Base-by-base conservation (phyloP, 1,140 invertebrate genomes). In the Brachionus plicatilis region DNA sequence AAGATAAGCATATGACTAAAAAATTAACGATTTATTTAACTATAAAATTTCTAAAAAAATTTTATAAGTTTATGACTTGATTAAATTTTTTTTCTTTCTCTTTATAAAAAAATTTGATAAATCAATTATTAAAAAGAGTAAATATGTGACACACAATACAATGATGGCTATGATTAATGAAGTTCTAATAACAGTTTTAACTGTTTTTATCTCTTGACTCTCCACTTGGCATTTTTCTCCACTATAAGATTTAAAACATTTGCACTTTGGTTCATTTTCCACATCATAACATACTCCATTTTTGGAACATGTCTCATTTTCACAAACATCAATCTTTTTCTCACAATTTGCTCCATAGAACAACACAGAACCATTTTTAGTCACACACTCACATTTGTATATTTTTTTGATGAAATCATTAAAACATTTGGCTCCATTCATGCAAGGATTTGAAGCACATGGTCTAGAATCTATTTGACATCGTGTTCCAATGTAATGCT, bases 211-310 rank as follows among this genome's bases (percentile, higher is more conserved):
- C 41, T 80, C 50, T 41, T 50, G 29, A 17, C 43, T 33, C 20
- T 80, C 76, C 37, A 53, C 53, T 65, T 80, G 41, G 24, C 76
- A 80, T 29, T 53, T 80, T 41, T 80, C 47, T 5, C 76, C 76
- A 29, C n/a, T 37, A 20, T 80, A 80, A 4, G 1, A 33, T 33
- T 80, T 33, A 12, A 80, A 80, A 41, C 76, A 80, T 56, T 80
- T 56, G 20, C 76, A 80, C n/a, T 60, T 24, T 14, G 76, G 11
- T 65, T 60, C 45, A 53, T 14, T 20, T n/a, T 50, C 45, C 9
- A 33, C 50, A 41, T 56, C 45, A 14, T 24, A 37, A 20, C 76
- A 80, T 2, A 80, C 76, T 37, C 76, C 76, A 80, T 80, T 56
- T n/a, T 24, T 17, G 9, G 76, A 80, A 41, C 76, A 80, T 17